Base-by-base conservation (phyloP, 2,888 invertebrate genomes). In the Polydrusus tereticollis region DNA sequence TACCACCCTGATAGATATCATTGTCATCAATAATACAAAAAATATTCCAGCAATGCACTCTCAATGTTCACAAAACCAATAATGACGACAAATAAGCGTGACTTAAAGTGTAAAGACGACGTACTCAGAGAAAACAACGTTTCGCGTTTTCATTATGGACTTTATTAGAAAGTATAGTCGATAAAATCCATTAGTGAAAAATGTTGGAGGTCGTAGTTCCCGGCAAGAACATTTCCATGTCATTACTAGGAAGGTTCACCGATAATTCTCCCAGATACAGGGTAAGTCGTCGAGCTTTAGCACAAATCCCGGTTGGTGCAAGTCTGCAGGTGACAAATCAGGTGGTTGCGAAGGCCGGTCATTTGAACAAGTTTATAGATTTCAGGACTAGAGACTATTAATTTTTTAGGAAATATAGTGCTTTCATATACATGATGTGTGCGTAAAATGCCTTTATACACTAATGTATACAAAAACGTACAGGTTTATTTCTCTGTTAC, bases 191-290 rank as follows among this genome's bases (percentile, higher is more conserved):
- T 55, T 29, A 29, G 29, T 29, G 29, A 5, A 62, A 62, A 29
- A 72, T 72, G 72, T 69, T 72, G 59, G 57, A 72, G 36, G 8
- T 72, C n/a, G 68, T 57, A 8, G 16, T 58, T 47, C 68, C 64
- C 23, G 63, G 45, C 16, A 72, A 72, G 52, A 68, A 23, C 41
- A 29, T 33, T 10, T 41, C 67, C 16, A 14, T 64, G 21, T 26
- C 38, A 7, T 20, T 72, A 14, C 59, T 72, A 41, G 58, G 55
- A 6, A 20, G 64, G 21, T 50, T 72, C 14, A 45, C 36, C 16
- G 60, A 45, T 47, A 52, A 38, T 21, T 58, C 64, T 47, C 71
- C 66, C 5, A 62, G 43, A 62, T 72, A 72, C 33, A 67, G 38
- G 63, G 72, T 72, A 41, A 36, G 72, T 60, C 10, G 12, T 16